Evolutionary conservation across 2,113 vertebrate genomes (phyloP).

Genomic region (Plestiodon gilberti): DNA sequence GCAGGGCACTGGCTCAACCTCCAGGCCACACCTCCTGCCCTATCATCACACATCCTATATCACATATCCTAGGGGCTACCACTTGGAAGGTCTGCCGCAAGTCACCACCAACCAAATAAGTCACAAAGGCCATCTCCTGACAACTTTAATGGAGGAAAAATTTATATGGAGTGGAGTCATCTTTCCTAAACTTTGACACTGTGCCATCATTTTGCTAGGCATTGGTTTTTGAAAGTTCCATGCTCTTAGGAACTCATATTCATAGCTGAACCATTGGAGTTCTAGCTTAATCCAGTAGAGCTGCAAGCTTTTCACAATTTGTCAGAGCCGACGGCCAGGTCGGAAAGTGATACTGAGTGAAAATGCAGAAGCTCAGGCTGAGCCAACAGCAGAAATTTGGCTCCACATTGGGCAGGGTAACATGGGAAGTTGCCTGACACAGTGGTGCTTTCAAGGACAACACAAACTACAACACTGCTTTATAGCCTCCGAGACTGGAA

Average conservation of each 20-base stretch:
- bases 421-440: not conserved
- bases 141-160: too few relatives aligned
- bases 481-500: not conserved
- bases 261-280: not conserved
- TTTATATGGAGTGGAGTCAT: too few relatives aligned
- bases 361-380: not conserved
- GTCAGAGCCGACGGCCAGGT: too few relatives aligned
- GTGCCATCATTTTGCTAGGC: not conserved
- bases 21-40: too few relatives aligned
- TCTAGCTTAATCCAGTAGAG: not conserved
- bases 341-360: not conserved
- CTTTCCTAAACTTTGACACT: not conserved
- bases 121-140: too few relatives aligned
- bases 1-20: too few relatives aligned
- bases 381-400: not conserved
- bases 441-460: not conserved
- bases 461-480: not conserved
- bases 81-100: too few relatives aligned
- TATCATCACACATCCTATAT: too few relatives aligned
- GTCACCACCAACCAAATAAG: too few relatives aligned
- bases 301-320: not conserved
- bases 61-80: too few relatives aligned
- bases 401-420: too few relatives aligned
- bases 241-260: not conserved
- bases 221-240: not conserved